These are phyloP conservation scores for Lepidocyrtoides sp. DNA, from an alignment of 2,888 invertebrate species.

Conservation along the genomic window DNA sequence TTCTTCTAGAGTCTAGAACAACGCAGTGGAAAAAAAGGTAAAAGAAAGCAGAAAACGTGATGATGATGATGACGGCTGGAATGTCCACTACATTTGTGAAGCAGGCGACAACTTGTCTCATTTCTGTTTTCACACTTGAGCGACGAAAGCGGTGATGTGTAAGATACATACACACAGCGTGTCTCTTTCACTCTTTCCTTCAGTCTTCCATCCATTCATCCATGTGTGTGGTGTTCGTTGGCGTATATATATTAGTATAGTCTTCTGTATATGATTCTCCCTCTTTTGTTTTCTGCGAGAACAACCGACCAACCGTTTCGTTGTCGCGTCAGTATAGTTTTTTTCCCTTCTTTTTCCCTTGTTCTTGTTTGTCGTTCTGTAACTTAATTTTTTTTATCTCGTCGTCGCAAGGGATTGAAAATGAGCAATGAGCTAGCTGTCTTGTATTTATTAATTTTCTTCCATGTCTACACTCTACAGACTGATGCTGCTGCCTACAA, in stretches of 20 bases:
- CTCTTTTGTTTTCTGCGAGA: neutral
- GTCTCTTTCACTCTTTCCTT: neutral
- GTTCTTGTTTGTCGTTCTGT: constrained; percentile 15
- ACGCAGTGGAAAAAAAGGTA: neutral
- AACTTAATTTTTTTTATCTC: constrained; percentile 54
- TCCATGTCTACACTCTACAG: neutral
- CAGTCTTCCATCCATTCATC: neutral
- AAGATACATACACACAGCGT: constrained; percentile 48
- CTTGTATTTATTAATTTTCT: constrained; percentile 72
- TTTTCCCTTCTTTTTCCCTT: neutral
- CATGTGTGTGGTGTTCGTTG: too few relatives aligned
- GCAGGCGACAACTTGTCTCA: constrained; percentile 69
- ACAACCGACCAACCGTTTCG: neutral
- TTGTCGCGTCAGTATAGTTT: neutral
- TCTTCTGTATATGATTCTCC: neutral
- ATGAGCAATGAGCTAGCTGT: constrained; percentile 65
- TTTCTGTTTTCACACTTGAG: constrained; percentile 67
- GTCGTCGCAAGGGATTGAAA: constrained; percentile 46
- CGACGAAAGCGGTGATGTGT: constrained; percentile 61
- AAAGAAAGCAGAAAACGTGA: too few relatives aligned
- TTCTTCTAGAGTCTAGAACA: neutral
- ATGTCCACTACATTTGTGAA: constrained; percentile 19
- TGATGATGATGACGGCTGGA: neutral
- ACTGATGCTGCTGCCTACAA: neutral
- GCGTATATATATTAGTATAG: neutral